Evolutionary conservation across 2,113 vertebrate genomes (phyloP).

Genomic region (Neolamprologus falcicula): DNA sequence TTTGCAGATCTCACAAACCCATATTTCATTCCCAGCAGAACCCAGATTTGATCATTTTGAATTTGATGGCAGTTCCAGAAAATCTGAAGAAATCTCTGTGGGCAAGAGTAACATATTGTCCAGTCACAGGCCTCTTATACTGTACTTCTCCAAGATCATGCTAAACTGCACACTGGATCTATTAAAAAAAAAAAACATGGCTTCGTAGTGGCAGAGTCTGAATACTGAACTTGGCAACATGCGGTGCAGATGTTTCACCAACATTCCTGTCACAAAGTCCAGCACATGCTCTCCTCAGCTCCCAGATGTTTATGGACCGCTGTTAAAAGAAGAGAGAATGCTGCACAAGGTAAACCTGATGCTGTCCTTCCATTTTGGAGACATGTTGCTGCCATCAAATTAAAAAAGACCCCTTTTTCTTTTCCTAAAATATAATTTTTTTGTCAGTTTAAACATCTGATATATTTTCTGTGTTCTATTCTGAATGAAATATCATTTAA

Average conservation of each 20-base stretch:
- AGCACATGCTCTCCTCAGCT: not conserved
- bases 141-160: not conserved
- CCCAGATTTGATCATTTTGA: not conserved
- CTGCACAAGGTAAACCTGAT: rapidly evolving
- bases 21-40: rapidly evolving
- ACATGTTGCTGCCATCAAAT: not conserved
- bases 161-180: rapidly evolving
- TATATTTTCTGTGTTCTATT: not conserved
- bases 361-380: not conserved
- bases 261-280: rapidly evolving
- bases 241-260: not conserved
- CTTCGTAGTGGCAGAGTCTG: not conserved
- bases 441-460: not conserved
- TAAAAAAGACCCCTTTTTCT: not conserved
- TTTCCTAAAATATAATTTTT: not conserved
- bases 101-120: not conserved
- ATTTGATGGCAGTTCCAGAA: not conserved
- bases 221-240: not conserved
- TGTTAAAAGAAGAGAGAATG: not conserved
- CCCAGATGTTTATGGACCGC: rapidly evolving
- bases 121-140: not conserved
- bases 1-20: not conserved
- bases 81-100: not conserved
- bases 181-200: not conserved
- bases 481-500: not conserved